phyloP scores from a whole-genome alignment of 64 coral and sea anemone genomes.

The Dendronephthya gigantea region DNA sequence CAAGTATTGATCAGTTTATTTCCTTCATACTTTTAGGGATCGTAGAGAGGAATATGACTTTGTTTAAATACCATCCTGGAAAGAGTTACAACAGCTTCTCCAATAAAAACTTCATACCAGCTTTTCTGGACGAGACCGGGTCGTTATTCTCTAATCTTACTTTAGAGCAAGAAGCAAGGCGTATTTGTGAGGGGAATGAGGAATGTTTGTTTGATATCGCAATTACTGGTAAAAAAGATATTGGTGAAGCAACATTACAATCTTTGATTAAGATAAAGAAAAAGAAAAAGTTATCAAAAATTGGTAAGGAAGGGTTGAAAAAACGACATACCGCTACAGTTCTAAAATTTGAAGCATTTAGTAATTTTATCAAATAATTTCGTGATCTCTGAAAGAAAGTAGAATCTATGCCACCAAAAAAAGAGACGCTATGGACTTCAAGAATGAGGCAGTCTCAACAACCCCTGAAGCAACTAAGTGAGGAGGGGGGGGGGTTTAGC shows the following conservation, averaged over 20 bases:
- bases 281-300: not conserved
- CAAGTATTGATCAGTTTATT: no score
- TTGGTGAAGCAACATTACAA: not conserved
- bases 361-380: no score
- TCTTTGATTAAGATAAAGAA: not conserved
- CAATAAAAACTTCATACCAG: not conserved
- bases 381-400: no score
- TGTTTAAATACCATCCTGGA: not conserved
- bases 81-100: not conserved
- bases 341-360: no score
- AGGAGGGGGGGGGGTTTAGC: no score
- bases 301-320: not conserved
- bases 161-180: not conserved
- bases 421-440: no score
- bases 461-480: no score
- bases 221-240: not conserved
- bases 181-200: not conserved
- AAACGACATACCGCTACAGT: no score
- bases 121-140: not conserved
- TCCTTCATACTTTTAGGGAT: no score
- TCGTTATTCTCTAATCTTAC: not conserved
- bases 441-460: no score
- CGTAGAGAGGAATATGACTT: not conserved
- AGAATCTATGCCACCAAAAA: no score
- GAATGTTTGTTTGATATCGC: not conserved